A percentile compares a stretch with the other conserved stretches of the same genome.
phyloP scores from a whole-genome alignment of 2,113 vertebrate genomes.

The Myotis davidii region DNA sequence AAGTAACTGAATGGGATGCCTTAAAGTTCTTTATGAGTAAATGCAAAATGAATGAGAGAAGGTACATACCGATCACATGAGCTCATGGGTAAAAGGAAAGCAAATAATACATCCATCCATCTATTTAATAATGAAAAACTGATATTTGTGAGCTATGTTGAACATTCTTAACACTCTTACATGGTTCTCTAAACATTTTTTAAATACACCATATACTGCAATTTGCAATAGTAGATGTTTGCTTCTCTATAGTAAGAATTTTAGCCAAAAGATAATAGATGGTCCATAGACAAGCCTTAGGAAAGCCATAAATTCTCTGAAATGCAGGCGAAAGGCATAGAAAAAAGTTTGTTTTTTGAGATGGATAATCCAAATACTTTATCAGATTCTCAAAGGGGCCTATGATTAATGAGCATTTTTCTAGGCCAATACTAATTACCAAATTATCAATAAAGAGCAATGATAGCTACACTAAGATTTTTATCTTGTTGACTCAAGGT shows the following conservation, averaged over 20 bases:
- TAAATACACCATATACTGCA: not conserved
- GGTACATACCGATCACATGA: not conserved
- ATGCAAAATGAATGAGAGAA: not conserved
- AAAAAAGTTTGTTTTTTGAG: not conserved
- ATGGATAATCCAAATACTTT: not conserved
- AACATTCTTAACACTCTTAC: not conserved
- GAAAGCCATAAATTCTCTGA: not conserved
- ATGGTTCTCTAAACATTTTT: conserved; percentile 15
- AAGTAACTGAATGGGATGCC: not conserved
- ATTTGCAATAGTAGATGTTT: not conserved
- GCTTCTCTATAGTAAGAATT: not conserved
- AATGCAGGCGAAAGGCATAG: not conserved
- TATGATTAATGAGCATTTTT: conserved; percentile 12
- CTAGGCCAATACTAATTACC: not conserved
- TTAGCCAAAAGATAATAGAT: not conserved
- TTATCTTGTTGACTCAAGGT: not conserved
- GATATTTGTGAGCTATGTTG: not conserved
- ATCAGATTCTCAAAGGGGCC: not conserved
- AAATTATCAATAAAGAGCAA: not conserved
- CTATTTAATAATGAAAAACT: not conserved
- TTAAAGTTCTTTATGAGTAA: not conserved
- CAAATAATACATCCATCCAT: not conserved
- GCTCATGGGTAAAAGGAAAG: not conserved
- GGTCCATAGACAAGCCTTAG: not conserved
- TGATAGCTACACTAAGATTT: not conserved